phyloP scores from a whole-genome alignment of 2,113 vertebrate genomes.

The Actinemys pallida region DNA sequence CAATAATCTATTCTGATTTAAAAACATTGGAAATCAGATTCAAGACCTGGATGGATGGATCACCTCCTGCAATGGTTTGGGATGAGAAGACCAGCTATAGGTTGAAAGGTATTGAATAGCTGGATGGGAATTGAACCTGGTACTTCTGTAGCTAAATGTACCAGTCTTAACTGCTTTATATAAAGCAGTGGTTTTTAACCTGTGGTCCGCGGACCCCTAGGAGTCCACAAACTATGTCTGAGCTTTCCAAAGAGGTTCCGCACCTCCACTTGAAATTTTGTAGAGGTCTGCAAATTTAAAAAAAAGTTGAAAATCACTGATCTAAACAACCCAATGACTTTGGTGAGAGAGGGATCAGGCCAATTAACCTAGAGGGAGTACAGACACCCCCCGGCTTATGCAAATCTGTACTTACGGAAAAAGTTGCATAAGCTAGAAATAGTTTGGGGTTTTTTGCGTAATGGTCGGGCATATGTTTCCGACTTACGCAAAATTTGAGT shows the following conservation, averaged over 20 bases:
- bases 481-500: too few species aligned
- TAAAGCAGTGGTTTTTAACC: not conserved
- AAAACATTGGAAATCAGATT: not conserved
- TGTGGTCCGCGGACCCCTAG: too few species aligned
- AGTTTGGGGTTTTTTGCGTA: too few species aligned
- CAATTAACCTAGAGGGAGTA: not conserved
- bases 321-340: not conserved
- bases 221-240: too few species aligned
- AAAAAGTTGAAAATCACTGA: too few species aligned
- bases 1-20: not conserved
- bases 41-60: not conserved
- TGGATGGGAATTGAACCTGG: not conserved
- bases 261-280: too few species aligned
- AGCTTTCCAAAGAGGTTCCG: too few species aligned
- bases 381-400: too few species aligned
- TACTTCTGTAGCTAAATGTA: not conserved
- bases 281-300: too few species aligned
- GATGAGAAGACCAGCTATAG: not conserved
- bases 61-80: rapidly evolving
- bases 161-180: not conserved
- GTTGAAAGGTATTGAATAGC: not conserved
- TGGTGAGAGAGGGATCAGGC: not conserved
- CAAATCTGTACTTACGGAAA: too few species aligned
- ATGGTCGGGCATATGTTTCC: too few species aligned
- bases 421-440: too few species aligned